Evolutionary conservation across 2,888 invertebrate species (phyloP).

Genomic region (Drosophila hamatofila): DNA sequence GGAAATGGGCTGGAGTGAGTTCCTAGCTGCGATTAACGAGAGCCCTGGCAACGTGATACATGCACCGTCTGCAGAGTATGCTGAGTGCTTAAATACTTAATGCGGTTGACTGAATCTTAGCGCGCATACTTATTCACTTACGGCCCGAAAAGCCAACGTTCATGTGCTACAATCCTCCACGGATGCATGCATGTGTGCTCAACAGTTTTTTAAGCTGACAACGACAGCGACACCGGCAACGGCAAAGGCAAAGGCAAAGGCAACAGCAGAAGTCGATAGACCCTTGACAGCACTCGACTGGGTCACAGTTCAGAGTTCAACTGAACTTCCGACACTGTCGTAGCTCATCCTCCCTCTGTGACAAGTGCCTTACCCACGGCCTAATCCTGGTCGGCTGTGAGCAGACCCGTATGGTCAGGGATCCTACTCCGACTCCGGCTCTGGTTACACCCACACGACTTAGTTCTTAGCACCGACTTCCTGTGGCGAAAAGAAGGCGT

Average conservation of each 20-base stretch:
- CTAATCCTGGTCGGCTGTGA: conserved; percentile 9
- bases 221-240: conserved; percentile 28
- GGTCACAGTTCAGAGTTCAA: conserved; percentile 12
- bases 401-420: conserved; percentile 9
- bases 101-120: conserved; percentile 80
- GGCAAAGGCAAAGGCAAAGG: no score
- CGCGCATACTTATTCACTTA: conserved; percentile 75
- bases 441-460: conserved; percentile 27
- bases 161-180: conserved; percentile 4
- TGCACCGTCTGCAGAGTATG: conserved; percentile 59
- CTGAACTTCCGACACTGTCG: conserved; percentile 26
- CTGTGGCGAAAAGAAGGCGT: conserved; percentile 12
- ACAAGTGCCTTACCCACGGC: conserved; percentile 48
- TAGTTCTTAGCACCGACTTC: conserved; percentile 2
- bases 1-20: conserved; percentile 4
- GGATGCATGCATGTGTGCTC: conserved; percentile 12
- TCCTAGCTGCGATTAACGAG: conserved; percentile 5
- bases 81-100: conserved; percentile 79
- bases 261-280: conserved; percentile 21
- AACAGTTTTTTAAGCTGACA: conserved; percentile 59
- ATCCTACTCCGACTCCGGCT: conserved; percentile 1
- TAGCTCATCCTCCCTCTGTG: conserved; percentile 64
- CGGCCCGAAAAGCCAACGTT: conserved; percentile 53
- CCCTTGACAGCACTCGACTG: conserved; percentile 24
- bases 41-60: conserved; percentile 29